Percentiles rank a stretch among this genome's conserved stretches.
phyloP scores from a whole-genome alignment of 2,113 vertebrate species.

The Tetraodon nigroviridis region DNA sequence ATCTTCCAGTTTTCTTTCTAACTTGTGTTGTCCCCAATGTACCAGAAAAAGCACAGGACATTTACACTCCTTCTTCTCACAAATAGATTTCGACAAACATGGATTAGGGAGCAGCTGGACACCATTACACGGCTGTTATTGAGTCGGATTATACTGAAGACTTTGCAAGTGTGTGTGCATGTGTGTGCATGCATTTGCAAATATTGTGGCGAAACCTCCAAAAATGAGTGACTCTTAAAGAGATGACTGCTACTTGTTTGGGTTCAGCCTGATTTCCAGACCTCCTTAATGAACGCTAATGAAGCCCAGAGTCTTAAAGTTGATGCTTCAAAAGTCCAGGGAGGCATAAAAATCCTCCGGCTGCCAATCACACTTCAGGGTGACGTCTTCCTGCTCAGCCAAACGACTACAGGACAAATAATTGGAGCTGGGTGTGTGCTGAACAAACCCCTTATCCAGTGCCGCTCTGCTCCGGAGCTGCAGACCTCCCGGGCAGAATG shows the following conservation, averaged over 20 bases:
- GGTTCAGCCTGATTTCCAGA: not conserved
- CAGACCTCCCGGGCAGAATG: conserved; percentile 27
- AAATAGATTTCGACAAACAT: not conserved
- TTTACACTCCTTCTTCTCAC: conserved; percentile 8
- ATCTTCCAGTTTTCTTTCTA: conserved; percentile 12
- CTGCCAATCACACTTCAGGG: not conserved
- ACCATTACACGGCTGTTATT: conserved; percentile 38
- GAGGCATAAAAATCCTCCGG: not conserved
- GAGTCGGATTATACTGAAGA: conserved; percentile 7
- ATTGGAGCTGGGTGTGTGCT: not conserved
- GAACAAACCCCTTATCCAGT: conserved; percentile 23
- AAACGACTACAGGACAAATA: conserved; percentile 37
- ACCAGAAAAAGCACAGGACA: conserved; percentile 2
- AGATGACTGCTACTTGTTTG: not conserved
- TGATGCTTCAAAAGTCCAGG: not conserved
- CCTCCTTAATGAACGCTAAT: not conserved
- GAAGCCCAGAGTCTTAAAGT: conserved; percentile 1
- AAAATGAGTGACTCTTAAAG: too few species aligned
- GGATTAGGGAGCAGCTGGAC: conserved; percentile 36
- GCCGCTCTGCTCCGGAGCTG: conserved; percentile 12
- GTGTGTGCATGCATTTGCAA: conserved; percentile 5
- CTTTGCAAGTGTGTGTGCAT: conserved; percentile 4
- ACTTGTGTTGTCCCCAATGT: conserved; percentile 4
- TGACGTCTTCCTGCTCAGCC: conserved; percentile 17
- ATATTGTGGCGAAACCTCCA: not conserved